Percentiles rank a stretch among this genome's conserved stretches.
phyloP scores from a whole-genome alignment of 2,113 vertebrate species.

The Trogon melanurus region DNA sequence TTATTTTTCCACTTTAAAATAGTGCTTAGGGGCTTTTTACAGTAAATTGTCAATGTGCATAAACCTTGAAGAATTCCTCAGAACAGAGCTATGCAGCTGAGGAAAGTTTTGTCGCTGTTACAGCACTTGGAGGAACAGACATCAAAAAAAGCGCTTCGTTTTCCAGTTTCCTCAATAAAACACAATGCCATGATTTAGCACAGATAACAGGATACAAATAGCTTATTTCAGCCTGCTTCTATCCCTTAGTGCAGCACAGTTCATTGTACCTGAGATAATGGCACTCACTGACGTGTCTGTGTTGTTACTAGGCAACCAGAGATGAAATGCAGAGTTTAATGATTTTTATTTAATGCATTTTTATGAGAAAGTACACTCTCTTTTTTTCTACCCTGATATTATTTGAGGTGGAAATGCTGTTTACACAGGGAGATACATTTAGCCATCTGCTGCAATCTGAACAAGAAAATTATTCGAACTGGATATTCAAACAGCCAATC shows the following conservation, averaged over 20 bases:
- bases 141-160: not conserved
- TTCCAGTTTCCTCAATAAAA: conserved; percentile 57
- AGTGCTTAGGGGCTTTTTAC: not conserved
- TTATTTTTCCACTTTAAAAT: not conserved
- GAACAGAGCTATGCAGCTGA: not conserved
- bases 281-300: conserved; percentile 71
- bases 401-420: conserved; percentile 59
- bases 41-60: not conserved
- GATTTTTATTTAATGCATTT: conserved; percentile 81
- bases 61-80: not conserved
- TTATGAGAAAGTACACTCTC: conserved; percentile 72
- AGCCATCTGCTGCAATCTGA: not conserved
- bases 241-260: conserved; percentile 74
- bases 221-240: conserved; percentile 69
- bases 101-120: not conserved
- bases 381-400: conserved; percentile 40
- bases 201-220: conserved; percentile 73
- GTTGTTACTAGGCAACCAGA: conserved; percentile 88
- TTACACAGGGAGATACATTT: conserved; percentile 60
- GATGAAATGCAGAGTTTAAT: conserved; percentile 78
- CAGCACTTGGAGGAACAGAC: conserved; percentile 1
- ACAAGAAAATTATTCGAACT: conserved; percentile 20
- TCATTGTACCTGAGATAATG: conserved; percentile 83
- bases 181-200: conserved; percentile 58
- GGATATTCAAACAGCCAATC: conserved; percentile 3